Evolutionary conservation across 2,797 vertebrate genomes (phyloP), one percentile per base, ranked within the genome.

Genomic region (Salmo trutta): DNA sequence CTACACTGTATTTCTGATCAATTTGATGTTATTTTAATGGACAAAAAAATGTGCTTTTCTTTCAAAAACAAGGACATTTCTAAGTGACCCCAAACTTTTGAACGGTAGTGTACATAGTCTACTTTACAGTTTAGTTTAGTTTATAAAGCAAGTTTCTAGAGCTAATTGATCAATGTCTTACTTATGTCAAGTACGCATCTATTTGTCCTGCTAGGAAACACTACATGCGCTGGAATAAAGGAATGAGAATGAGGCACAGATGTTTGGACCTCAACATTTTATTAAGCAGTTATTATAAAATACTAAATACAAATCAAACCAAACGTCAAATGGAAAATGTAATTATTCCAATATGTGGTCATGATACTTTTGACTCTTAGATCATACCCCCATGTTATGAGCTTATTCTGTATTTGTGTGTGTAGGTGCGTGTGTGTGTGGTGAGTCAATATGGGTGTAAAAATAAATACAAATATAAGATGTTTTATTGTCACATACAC

Each of bases 401-500:
- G 8, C 2, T 12, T 47, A 14, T 3, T 12, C 21, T 27, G 5
- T 65, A 4, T 65, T 24, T 27, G n/a, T 27, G 21, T 29, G 1
- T 36, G 19, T 62, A 33, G 21, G 17, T n/a, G n/a, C 33, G 71
- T 33, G 52, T 74, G 31, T 31, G 56, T 31, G 65, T 7, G 4
- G 65, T 31, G 77, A 73, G 64, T 24, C 29, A 6, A 72, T n/a
- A 74, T 71, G 31, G 24, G 75, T 47, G 31, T 65, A 27, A 31
- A 5, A 65, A 19, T 78, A 73, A 69, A 19, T 78, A 62, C 66
- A 41, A 41, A 41, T 10, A 41, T 41, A 41, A 41, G 8, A 41
- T 41, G 41, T 10, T 41, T 41, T 41, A 10, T 41, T 41, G 41
- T 41, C 41, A 41, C 8, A 41, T 41, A 41, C 1, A 0, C 41